Percentiles rank a stretch among this genome's conserved stretches.
These are phyloP conservation scores for Psephotus haematonotus DNA, from an alignment of 2,113 vertebrate species.

Conservation along the genomic window DNA sequence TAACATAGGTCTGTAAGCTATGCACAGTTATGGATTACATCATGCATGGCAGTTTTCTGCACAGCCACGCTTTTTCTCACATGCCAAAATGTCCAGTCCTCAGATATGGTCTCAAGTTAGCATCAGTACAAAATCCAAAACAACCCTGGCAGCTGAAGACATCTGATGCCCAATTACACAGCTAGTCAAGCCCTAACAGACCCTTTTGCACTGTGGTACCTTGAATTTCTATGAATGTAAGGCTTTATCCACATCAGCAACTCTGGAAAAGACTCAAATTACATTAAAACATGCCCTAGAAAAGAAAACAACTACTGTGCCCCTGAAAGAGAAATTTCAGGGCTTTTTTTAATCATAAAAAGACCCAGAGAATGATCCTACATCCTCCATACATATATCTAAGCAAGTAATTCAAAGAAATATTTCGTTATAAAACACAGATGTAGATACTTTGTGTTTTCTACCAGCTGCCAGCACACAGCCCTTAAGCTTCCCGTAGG, in stretches of 20 bases:
- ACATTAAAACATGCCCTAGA: not conserved
- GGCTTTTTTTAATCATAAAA: not conserved
- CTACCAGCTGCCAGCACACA: not conserved
- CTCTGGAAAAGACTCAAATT: not conserved
- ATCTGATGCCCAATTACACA: not conserved
- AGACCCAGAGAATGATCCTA: not conserved
- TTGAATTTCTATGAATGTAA: not conserved
- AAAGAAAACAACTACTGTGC: not conserved
- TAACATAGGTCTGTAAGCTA: accelerated
- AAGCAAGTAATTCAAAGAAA: not conserved
- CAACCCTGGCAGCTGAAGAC: not conserved
- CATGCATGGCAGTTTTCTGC: accelerated
- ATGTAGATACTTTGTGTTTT: not conserved
- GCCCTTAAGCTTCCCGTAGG: not conserved
- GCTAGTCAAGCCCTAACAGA: not conserved
- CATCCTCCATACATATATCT: not conserved
- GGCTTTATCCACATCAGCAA: not conserved
- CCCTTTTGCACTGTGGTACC: not conserved
- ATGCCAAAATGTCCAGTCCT: accelerated
- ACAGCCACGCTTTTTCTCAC: not conserved
- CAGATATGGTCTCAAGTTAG: not conserved
- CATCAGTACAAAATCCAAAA: not conserved
- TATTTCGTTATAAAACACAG: not conserved
- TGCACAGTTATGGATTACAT: accelerated
- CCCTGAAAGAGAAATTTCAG: not conserved